These are phyloP conservation scores for Passer montanus DNA, from an alignment of 2,113 vertebrate species.

Conservation along the genomic window DNA sequence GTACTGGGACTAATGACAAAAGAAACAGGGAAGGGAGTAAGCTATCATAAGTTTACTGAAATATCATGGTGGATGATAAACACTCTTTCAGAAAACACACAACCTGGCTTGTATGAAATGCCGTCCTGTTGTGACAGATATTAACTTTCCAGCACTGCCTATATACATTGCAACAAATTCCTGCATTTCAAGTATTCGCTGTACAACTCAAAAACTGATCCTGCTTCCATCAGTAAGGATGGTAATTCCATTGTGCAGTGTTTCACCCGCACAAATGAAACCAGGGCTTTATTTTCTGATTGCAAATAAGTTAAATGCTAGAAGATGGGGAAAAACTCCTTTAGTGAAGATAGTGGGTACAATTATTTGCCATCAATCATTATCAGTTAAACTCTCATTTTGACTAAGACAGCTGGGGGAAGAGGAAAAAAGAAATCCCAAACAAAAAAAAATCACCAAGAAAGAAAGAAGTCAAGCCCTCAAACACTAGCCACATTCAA, in stretches of 20 bases:
- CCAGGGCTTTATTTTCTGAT: background rate
- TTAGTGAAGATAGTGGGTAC: background rate
- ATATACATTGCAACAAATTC: background rate
- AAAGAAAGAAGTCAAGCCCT: background rate
- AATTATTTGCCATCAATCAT: background rate
- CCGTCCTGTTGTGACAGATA: background rate
- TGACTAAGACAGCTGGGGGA: background rate
- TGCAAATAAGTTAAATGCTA: background rate
- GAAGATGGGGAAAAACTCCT: background rate
- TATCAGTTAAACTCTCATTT: background rate
- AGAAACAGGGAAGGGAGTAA: background rate
- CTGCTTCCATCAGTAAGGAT: background rate
- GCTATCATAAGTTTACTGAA: background rate
- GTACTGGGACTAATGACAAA: background rate
- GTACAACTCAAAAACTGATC: background rate
- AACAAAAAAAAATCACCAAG: background rate
- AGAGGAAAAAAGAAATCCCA: background rate
- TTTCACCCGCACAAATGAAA: background rate
- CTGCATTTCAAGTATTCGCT: background rate
- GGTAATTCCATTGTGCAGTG: background rate
- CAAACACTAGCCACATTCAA: conserved; percentile 1
- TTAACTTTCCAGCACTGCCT: background rate
- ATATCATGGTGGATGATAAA: background rate
- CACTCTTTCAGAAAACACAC: background rate
- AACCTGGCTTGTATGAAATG: background rate